Percentiles rank a stretch among this genome's conserved stretches.
Conservation (phyloP, 2,797 vertebrate species). For the Channa striata region DNA sequence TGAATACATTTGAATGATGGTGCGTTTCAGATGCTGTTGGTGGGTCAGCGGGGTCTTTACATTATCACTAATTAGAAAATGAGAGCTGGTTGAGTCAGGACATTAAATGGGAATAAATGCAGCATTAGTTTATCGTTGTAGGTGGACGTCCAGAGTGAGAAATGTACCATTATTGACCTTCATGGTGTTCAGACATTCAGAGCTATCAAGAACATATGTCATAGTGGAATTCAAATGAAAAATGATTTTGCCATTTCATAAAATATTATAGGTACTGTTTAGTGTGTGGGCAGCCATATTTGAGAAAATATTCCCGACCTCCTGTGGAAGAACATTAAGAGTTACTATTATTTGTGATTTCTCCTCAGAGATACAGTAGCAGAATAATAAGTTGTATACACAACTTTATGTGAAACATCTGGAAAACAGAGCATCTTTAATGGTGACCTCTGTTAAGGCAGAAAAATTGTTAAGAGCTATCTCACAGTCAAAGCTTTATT, state of each 20-base stretch:
- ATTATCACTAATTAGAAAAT: neutral
- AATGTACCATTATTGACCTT: constrained; percentile 11
- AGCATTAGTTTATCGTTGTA: constrained; percentile 1
- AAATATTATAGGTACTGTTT: neutral
- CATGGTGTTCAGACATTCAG: neutral
- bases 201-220: neutral
- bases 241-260: neutral
- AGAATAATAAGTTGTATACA: neutral
- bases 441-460: neutral
- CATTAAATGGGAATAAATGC: neutral
- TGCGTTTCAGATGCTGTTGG: neutral
- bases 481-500: no score
- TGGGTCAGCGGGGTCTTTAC: neutral
- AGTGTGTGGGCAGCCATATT: constrained; percentile 22
- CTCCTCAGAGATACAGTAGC: neutral
- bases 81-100: neutral
- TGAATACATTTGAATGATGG: neutral
- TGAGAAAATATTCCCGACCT: neutral
- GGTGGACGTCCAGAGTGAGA: constrained; percentile 7
- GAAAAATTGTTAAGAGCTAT: no score
- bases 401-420: neutral
- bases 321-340: neutral
- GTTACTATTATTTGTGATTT: neutral
- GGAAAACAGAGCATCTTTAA: neutral
- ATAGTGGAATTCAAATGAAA: neutral